phyloP scores from a whole-genome alignment of 2,888 invertebrate species.

The Phaonia tiefii region DNA sequence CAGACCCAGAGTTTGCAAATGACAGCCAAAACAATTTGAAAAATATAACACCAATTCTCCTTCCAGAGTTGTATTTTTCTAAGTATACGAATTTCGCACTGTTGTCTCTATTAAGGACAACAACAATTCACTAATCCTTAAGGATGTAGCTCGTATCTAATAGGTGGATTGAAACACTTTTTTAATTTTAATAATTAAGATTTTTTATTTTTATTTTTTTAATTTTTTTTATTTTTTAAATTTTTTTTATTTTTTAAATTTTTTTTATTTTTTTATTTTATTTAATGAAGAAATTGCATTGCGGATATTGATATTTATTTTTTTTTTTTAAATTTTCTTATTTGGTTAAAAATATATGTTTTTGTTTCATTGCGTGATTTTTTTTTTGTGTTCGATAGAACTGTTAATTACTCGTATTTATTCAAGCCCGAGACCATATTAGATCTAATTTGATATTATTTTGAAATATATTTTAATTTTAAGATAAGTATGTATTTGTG shows the following conservation, averaged over 20 bases:
- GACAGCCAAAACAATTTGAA: no score
- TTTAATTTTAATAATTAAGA: neutral
- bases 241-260: slow-evolving; percentile 25
- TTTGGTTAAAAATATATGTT: neutral
- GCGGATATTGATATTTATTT: slow-evolving; percentile 3
- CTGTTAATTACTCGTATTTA: no score
- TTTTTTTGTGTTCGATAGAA: neutral
- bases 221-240: slow-evolving; percentile 21
- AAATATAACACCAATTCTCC: no score
- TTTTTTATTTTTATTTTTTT: slow-evolving; percentile 17
- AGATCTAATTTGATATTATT: no score
- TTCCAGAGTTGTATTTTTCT: no score
- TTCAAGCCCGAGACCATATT: no score
- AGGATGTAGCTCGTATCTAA: slow-evolving; percentile 35
- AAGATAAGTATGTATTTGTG: no score
- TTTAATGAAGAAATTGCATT: no score
- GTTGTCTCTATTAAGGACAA: slow-evolving; percentile 17
- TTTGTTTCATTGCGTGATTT: slow-evolving; percentile 8
- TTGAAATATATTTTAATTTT: no score
- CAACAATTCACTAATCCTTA: slow-evolving; percentile 39
- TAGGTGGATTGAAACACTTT: neutral
- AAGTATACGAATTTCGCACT: slow-evolving; percentile 43
- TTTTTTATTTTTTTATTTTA: slow-evolving; percentile 1
- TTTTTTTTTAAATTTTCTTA: slow-evolving; percentile 24
- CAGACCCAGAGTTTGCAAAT: no score